These are phyloP conservation scores for Anticlea derivata DNA, from an alignment of 2,888 invertebrate species.

Conservation along the genomic window DNA sequence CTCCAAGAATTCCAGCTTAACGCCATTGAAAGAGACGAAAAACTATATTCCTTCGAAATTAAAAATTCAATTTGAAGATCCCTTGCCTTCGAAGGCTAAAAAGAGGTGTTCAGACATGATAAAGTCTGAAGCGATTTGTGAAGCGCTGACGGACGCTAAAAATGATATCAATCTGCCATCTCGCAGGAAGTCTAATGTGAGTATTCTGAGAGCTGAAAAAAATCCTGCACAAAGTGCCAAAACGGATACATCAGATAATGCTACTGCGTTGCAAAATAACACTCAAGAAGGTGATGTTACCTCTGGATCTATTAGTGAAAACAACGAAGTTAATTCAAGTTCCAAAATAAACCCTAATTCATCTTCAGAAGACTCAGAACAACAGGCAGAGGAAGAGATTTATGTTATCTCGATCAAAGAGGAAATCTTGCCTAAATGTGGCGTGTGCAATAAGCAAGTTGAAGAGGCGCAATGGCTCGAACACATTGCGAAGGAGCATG, in stretches of 20 bases:
- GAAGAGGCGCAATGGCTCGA: slow-evolving; percentile 37
- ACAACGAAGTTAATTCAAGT: not conserved
- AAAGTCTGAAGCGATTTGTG: not conserved
- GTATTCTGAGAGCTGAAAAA: slow-evolving; percentile 5
- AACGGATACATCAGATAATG: not conserved
- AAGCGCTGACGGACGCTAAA: not conserved
- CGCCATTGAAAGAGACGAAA: not conserved
- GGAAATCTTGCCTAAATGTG: slow-evolving; percentile 37
- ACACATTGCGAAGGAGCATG: slow-evolving; percentile 46
- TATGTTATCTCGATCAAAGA: slow-evolving; percentile 5
- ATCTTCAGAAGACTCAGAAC: not conserved
- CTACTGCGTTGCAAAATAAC: not conserved
- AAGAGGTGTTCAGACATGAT: not conserved
- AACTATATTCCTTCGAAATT: not conserved
- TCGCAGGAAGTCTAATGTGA: not conserved
- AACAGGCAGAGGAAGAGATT: slow-evolving; percentile 2
- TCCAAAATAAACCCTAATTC: not conserved
- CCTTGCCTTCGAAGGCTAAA: not conserved
- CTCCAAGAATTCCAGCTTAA: not conserved
- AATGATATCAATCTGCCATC: not conserved
- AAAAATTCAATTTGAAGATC: not conserved
- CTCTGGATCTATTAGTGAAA: not conserved
- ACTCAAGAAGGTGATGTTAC: not conserved
- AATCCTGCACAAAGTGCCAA: slow-evolving; percentile 1
- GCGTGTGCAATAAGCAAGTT: slow-evolving; percentile 39